Conservation (phyloP, 30 jellyfish, hydroid and myxozoan species). For the Pseudorhiza aurosa region DNA sequence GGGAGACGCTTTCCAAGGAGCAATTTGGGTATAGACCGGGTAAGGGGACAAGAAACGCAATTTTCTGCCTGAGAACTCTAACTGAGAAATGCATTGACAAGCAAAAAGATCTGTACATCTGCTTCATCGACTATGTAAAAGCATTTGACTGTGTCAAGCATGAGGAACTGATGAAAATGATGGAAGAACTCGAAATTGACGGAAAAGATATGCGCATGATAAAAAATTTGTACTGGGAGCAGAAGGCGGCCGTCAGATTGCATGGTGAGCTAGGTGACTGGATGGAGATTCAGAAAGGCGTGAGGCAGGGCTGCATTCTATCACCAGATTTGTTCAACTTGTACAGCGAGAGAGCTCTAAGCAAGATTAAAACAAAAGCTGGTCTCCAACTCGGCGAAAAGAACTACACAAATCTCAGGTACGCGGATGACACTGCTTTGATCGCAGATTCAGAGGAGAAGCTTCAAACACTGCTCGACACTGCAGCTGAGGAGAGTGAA, state of each 20-base stretch:
- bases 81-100: slow-evolving; percentile 6
- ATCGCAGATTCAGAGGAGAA: too few relatives aligned
- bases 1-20: neutral
- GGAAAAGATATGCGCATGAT: slow-evolving; percentile 30
- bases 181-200: slow-evolving; percentile 16
- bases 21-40: neutral
- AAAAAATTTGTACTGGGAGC: slow-evolving; percentile 56
- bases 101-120: slow-evolving; percentile 8
- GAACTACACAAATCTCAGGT: too few relatives aligned
- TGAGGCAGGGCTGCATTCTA: slow-evolving; percentile 49
- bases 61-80: neutral
- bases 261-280: slow-evolving; percentile 19
- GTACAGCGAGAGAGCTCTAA: neutral
- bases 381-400: too few relatives aligned
- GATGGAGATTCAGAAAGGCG: slow-evolving; percentile 21
- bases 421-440: too few relatives aligned
- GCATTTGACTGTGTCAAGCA: slow-evolving; percentile 50
- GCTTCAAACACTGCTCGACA: too few relatives aligned
- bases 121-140: slow-evolving; percentile 50
- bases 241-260: slow-evolving; percentile 16
- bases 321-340: slow-evolving; percentile 25
- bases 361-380: too few relatives aligned
- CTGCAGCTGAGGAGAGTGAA: too few relatives aligned
- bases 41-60: slow-evolving; percentile 31
- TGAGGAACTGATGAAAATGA: slow-evolving; percentile 19